Conservation (phyloP, 2,113 vertebrate genomes). For the Odocoileus hemionus region DNA sequence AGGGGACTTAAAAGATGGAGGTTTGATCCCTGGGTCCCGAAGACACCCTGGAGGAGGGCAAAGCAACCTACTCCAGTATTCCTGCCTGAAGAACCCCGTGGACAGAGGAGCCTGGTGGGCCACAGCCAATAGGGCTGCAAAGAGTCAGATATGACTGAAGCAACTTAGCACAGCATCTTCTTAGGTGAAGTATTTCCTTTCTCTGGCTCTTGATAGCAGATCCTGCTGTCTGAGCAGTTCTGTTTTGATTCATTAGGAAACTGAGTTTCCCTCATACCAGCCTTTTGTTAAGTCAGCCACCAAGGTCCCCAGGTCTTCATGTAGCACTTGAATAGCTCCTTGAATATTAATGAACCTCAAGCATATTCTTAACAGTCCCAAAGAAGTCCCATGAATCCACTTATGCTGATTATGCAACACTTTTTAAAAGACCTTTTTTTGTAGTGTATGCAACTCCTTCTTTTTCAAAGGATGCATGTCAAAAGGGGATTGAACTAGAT, state of each 20-base stretch:
- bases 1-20: too few species aligned
- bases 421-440: conserved; percentile 7
- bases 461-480: neutral
- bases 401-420: neutral
- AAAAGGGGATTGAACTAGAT: neutral
- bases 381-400: neutral
- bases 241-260: neutral
- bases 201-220: neutral
- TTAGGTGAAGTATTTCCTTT: neutral
- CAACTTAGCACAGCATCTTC: too few species aligned
- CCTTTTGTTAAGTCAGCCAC: neutral
- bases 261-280: neutral
- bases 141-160: too few species aligned
- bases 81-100: too few species aligned
- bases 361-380: neutral
- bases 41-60: too few species aligned
- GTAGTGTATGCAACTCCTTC: neutral
- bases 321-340: neutral
- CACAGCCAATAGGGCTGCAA: too few species aligned
- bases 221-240: neutral
- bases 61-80: too few species aligned
- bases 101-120: too few species aligned
- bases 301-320: neutral
- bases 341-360: conserved; percentile 35
- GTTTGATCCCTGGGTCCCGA: too few species aligned